Base-by-base conservation (phyloP, 2,797 vertebrate genomes). In the Hoplostethus atlanticus region DNA sequence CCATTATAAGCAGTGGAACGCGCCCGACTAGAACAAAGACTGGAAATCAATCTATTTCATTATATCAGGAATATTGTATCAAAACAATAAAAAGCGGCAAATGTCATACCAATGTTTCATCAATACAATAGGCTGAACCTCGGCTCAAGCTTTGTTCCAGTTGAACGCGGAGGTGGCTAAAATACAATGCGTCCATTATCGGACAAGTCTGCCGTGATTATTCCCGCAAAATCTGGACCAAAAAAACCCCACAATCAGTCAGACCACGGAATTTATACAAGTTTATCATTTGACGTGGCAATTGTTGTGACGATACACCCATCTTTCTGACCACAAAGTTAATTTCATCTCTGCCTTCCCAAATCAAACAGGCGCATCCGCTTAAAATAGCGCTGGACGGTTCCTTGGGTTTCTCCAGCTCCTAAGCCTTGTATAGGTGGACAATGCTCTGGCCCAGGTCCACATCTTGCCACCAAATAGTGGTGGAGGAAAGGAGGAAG, bases 51-150 rank as follows among this genome's bases (percentile, higher is more conserved):
- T 17, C 2, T 15, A 36, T 30, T 25, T 1, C 30, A 38, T 2
- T n/a, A 34, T 21, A n/a, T 0, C 13, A 25, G 3, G 12, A 1
- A 46, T 10, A 4, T 53, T 53, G 9, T 38, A 60, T 50, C 48
- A 25, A 60, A 71, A 48, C 36, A 62, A 4, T 13, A 60, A 11
- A 11, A 9, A 31, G 68, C 9, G 17, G 28, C 36, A 46, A 56
- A 71, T 81, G 30, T 54, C 0, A 36, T 44, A 73, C 79, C 57
- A 64, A 44, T 67, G 74, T 78, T 83, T 76, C 72, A 74, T 74
- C 59, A 57, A 44, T 55, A 46, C 25, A 44, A 56, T 59, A 60
- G 76, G 83, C 64, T 85, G 80, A 68, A 81, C 77, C 84, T 79
- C 64, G 59, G 72, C 69, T 76, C 46, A 63, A 86, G 60, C 55